A percentile compares a stretch with the other conserved stretches of the same genome.
Evolutionary conservation across 2,113 vertebrate species (phyloP).

Genomic region (Axis porcinus): DNA sequence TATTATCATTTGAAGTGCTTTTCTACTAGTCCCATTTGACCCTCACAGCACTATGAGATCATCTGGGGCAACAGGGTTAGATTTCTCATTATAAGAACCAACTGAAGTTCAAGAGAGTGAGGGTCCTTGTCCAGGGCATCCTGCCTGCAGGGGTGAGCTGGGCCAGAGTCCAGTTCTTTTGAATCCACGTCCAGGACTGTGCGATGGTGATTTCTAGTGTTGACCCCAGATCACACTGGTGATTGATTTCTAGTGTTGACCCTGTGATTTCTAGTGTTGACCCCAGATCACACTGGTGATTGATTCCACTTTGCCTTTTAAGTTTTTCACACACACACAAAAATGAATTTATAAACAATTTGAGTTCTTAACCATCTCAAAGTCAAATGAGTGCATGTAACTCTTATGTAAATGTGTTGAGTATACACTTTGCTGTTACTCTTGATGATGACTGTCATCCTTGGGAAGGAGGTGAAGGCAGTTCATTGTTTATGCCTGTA

Average conservation of each 20-base stretch:
- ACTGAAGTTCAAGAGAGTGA: not conserved
- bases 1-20: not conserved
- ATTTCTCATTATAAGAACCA: not conserved
- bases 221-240: not conserved
- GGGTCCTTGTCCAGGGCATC: not conserved
- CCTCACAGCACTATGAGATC: not conserved
- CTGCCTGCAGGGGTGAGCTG: not conserved
- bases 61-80: not conserved
- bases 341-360: not conserved
- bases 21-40: not conserved
- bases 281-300: not conserved
- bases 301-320: not conserved
- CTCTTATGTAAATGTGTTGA: not conserved
- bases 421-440: not conserved
- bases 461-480: not conserved
- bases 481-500: not conserved
- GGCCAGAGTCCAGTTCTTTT: not conserved
- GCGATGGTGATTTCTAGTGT: not conserved
- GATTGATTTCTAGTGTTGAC: not conserved
- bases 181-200: not conserved
- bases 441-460: not conserved
- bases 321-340: not conserved
- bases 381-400: not conserved
- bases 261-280: not conserved
- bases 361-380: not conserved